Base-by-base conservation (phyloP, 2,797 vertebrate genomes). In the Gouania willdenowi region DNA sequence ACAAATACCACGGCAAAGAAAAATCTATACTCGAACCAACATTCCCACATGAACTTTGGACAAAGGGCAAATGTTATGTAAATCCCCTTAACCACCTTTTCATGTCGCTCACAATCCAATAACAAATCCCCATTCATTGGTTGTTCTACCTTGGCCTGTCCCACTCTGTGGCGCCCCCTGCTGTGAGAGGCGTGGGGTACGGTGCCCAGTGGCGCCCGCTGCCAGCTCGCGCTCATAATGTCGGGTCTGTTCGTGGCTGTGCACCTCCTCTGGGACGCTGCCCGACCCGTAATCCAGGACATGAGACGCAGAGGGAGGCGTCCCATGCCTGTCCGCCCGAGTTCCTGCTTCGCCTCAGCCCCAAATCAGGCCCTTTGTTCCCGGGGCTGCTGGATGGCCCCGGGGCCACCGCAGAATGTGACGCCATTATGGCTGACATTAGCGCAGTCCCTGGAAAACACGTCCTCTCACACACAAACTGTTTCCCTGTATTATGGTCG, bases 81-180 rank as follows among this genome's bases (percentile, higher is more conserved):
- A 90, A 90, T 89, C 86, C 82, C 78, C 75, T 85, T 85, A 86
- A 85, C 78, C 70, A 88, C 77, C 87, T 86, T 88, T 87, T 86
- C 81, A 87, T 67, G 49, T 69, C 41, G 36, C 66, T 42, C 35
- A 86, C 83, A 88, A 86, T 83, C 75, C 42, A 55, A 66, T 82
- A 70, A 87, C 83, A 85, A 82, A 72, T 67, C 77, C 71, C 64
- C 71, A 73, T n/a, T n/a, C 81, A 85, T 87, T 89, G 87, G 84
- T 89, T 77, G 81, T 85, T 73, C 83, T 77, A 67, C 70, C 78
- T 83, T 55, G 3, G 65, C 65, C 65, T 54, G 75, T 79, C 81
- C 77, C 72, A 68, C 75, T 86, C 81, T 81, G 74, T 77, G 77
- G 82, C 85, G 88, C 87, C 88, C 84, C 88, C 88, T 90, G 83